A percentile compares a stretch with the other conserved stretches of the same genome.
Evolutionary conservation across 1,140 invertebrate genomes (phyloP).

Genomic region (Papilio machaon): DNA sequence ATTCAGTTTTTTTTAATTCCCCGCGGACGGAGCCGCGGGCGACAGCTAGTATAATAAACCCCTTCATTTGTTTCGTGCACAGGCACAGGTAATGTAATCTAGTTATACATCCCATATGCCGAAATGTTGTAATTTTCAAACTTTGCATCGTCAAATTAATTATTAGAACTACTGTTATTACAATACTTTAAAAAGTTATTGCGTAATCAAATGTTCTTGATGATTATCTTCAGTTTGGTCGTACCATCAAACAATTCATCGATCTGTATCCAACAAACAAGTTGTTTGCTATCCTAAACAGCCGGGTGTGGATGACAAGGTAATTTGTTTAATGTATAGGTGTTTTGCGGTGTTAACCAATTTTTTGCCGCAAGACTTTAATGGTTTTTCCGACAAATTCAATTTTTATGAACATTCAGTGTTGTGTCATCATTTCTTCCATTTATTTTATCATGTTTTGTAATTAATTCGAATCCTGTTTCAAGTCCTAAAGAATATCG

Average conservation of each 20-base stretch:
- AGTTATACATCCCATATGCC: no score
- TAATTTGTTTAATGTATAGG: constrained; percentile 7
- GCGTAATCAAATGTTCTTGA: not conserved
- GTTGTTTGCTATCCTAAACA: not conserved
- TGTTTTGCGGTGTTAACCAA: constrained; percentile 20
- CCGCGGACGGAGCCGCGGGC: no score
- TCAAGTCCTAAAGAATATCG: not conserved
- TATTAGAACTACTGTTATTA: not conserved
- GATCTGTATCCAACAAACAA: not conserved
- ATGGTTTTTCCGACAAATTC: constrained; percentile 4
- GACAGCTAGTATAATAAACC: no score
- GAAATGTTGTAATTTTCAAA: no score
- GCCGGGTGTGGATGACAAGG: not conserved
- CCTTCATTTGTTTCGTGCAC: not conserved
- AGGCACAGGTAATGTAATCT: no score
- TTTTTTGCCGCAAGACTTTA: constrained; percentile 13
- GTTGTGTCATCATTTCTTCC: not conserved
- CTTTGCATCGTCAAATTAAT: no score
- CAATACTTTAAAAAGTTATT: not conserved
- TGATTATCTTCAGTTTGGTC: not conserved
- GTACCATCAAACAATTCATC: not conserved
- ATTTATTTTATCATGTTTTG: not conserved
- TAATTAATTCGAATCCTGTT: not conserved
- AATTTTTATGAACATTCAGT: not conserved
- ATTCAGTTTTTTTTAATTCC: no score